Evolutionary conservation across 2,888 invertebrate genomes (phyloP).

Genomic region (Prosapia bicincta): DNA sequence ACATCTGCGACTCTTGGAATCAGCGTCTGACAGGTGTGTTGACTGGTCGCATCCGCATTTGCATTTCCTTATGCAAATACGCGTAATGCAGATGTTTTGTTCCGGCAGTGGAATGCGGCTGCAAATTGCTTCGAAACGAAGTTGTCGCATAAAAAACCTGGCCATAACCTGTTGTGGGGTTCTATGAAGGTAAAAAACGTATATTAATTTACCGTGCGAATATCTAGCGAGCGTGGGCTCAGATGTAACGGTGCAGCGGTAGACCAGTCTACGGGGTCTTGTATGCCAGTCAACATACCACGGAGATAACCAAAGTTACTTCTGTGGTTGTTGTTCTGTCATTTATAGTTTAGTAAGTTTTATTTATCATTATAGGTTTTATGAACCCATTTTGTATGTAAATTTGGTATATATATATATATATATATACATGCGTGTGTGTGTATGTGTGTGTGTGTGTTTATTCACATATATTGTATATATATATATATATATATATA

Average conservation of each 20-base stretch:
- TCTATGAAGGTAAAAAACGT: not conserved
- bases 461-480: no score
- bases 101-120: not conserved
- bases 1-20: not conserved
- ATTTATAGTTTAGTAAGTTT: no score
- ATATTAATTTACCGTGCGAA: not conserved
- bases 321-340: no score
- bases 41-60: not conserved
- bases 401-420: no score
- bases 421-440: no score
- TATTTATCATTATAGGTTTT: no score
- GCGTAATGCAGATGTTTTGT: not conserved
- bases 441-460: no score
- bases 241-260: not conserved
- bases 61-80: not conserved
- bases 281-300: no score
- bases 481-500: no score
- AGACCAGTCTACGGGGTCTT: not conserved
- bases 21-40: not conserved
- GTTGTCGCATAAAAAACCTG: not conserved
- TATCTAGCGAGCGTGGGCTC: not conserved
- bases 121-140: not conserved
- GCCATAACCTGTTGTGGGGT: not conserved
- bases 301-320: no score
- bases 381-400: no score